phyloP scores from a whole-genome alignment of 2,797 vertebrate species.

The Darevskia mixta region DNA sequence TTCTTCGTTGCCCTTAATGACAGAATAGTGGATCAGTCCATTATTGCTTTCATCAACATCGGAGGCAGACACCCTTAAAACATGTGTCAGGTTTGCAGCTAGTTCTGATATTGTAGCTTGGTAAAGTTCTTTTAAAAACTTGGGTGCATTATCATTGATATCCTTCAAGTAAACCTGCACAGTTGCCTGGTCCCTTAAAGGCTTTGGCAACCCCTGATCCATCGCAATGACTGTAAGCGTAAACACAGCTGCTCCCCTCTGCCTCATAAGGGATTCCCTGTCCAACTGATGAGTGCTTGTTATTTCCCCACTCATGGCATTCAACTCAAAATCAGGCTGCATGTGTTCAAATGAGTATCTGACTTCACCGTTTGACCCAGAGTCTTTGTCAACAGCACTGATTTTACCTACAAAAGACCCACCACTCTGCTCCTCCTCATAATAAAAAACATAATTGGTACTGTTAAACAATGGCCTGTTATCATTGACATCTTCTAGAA shows the following conservation, averaged over 20 bases:
- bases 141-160: conserved; percentile 95
- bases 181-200: conserved; percentile 94
- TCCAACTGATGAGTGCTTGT: conserved; percentile 91
- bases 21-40: conserved; percentile 88
- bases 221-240: conserved; percentile 90
- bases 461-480: conserved; percentile 98
- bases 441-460: conserved; percentile 96
- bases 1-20: conserved; percentile 93
- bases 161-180: conserved; percentile 96
- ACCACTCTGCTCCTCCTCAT: conserved; percentile 91
- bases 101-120: conserved; percentile 95
- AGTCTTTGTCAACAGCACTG: conserved; percentile 93
- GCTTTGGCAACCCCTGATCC: conserved; percentile 94
- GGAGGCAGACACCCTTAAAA: conserved; percentile 93
- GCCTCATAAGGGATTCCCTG: conserved; percentile 93
- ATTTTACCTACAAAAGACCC: conserved; percentile 90
- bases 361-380: conserved; percentile 92
- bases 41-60: conserved; percentile 95
- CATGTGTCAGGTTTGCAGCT: conserved; percentile 91
- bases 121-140: conserved; percentile 96
- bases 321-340: conserved; percentile 93
- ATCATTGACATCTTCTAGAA: conserved; percentile 96
- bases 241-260: conserved; percentile 91
- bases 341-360: conserved; percentile 91
- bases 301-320: conserved; percentile 89